Evolutionary conservation across 2,888 invertebrate genomes (phyloP), one percentile per base, ranked within the genome.

Genomic region (Galerucella nymphaeae): DNA sequence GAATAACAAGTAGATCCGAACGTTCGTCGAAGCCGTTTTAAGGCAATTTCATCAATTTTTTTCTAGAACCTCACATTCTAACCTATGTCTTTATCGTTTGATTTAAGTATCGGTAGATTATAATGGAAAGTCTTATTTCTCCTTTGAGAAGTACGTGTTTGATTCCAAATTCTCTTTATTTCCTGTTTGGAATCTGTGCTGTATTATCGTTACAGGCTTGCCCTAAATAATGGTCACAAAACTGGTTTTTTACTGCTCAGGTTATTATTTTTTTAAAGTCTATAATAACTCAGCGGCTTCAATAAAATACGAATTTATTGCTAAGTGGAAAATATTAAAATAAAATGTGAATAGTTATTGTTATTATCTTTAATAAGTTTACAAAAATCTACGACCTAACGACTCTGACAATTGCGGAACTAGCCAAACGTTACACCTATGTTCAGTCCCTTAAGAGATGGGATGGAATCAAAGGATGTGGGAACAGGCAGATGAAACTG

Each of bases 1-100:
- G 73, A 73, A 73, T 73, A 73, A 65, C 66, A 66, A 73, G 73
- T 70, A 66, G 70, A 41, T 38, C 57, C 42, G 59, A 10, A 14
- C 41, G 38, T 41, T 59, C 59, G 38, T 38, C 5, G 59, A 59
- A 59, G 9, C n/a, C 59, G 23, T 18, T 20, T 57, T 57, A 14
- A 42, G n/a, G 41, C 61, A 62, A 62, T 62, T 62, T 42, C 61
- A 42, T 62, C 58, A 58, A 16, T 62, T 62, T 62, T 42, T 62
- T 38, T 41, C 10, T 2, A 42, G 9, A 59, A 11, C 14, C 10
- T 58, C 42, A 38, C 61, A 62, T 62, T 62, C 61, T 42, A 62
- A 62, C 13, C 13, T 42, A 62, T 5, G n/a, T 42, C 42, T 18
- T 62, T n/a, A 23, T 9, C 18, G 30, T 38, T 59, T 41, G 30